These are phyloP conservation scores for Zhengitettix transpicula DNA, from an alignment of 2,888 invertebrate species.

Conservation along the genomic window DNA sequence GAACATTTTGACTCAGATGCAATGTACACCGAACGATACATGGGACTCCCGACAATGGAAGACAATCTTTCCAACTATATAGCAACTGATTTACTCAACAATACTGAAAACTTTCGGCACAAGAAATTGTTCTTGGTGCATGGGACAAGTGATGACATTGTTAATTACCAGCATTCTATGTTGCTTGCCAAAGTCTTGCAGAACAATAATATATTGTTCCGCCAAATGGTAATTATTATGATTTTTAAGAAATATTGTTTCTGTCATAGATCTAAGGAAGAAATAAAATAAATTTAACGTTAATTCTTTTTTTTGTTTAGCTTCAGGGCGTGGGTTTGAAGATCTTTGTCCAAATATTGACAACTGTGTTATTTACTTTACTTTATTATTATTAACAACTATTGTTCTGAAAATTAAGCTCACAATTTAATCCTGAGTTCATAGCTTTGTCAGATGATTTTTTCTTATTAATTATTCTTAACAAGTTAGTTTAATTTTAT, in stretches of 20 bases:
- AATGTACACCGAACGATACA: slow-evolving; percentile 91
- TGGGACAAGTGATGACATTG: slow-evolving; percentile 90
- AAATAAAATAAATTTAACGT: not conserved
- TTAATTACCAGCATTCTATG: slow-evolving; percentile 94
- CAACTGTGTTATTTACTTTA: too few species aligned
- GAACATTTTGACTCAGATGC: slow-evolving; percentile 52
- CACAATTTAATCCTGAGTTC: too few species aligned
- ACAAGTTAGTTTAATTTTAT: too few species aligned
- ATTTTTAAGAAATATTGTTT: too few species aligned
- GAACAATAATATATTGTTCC: slow-evolving; percentile 69
- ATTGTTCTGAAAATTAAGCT: too few species aligned
- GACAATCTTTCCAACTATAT: slow-evolving; percentile 60
- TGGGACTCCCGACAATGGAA: slow-evolving; percentile 63
- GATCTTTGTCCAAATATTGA: too few species aligned
- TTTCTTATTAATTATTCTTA: too few species aligned
- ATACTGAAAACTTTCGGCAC: slow-evolving; percentile 42
- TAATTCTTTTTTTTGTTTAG: not conserved
- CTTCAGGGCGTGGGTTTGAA: too few species aligned
- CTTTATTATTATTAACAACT: too few species aligned
- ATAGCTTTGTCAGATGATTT: too few species aligned
- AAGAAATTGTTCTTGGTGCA: slow-evolving; percentile 83
- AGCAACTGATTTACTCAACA: slow-evolving; percentile 56
- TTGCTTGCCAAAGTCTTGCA: slow-evolving; percentile 74
- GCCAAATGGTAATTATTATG: slow-evolving; percentile 79
- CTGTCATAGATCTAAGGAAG: too few species aligned